Base-by-base conservation (phyloP, 1,140 invertebrate species). In the Gonioctena quinquepunctata region DNA sequence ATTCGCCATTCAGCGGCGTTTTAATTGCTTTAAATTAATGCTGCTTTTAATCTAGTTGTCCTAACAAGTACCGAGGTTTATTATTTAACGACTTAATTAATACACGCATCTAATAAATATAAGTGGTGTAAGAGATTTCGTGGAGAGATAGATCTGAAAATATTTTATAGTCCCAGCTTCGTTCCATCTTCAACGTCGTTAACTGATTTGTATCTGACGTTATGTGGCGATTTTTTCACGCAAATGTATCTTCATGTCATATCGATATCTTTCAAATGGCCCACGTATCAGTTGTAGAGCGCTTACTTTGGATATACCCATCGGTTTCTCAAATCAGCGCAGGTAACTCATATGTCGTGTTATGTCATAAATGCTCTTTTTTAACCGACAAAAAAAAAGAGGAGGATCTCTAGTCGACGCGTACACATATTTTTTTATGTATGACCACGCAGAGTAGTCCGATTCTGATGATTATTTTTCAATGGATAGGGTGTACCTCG, bases 1-100 rank as follows among this genome's bases (percentile, higher is more conserved):
- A 57, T 57, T 57, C 54, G 19, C 19, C 25, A 25, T 25, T 57
- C 22, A 25, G 22, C 54, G 54, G 54, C 21, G 21, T 57, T 57
- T 49, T 57, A 57, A 57, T 57, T 57, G 54, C 54, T 57, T 21
- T 22, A 57, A 57, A 57, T 57, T 25, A 57, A 25, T 57, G 25
- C 54, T 22, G 54, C 54, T 57, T 57, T 25, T 57, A 57, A 57
- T 57, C 21, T 6, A 25, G 54, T 22, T 25, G 54, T 22, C 54
- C 8, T 25, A 57, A 25, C 33, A 42, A 42, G 11, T 42, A 42
- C 11, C 33, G 33, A 42, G 33, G 33, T 25, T 25, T 25, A 57
- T 25, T 57, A 57, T 57, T 57, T 57, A 23, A 57, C 54, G 21
- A 25, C 54, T 57, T 22, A 57, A 57, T 57, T 57, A 57, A 57